A percentile compares a stretch with the other conserved stretches of the same genome.
Evolutionary conservation across 2,888 invertebrate genomes (phyloP).

Genomic region (Meliscaeva auricollis): DNA sequence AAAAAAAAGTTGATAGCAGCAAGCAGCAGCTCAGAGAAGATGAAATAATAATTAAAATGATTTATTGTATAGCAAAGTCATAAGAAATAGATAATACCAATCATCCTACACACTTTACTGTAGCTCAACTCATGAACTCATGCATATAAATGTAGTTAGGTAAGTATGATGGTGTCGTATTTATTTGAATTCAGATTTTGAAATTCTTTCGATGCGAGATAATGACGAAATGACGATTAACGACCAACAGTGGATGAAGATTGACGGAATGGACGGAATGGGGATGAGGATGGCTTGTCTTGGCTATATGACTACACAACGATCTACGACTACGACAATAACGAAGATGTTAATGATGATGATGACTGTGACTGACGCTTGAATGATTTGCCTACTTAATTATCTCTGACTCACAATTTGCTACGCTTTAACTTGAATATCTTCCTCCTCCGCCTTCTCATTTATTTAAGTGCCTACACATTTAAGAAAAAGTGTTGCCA

Average conservation of each 20-base stretch:
- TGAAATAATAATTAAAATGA: constrained; percentile 41
- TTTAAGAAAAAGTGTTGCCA: constrained; percentile 5
- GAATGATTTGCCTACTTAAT: constrained; percentile 72
- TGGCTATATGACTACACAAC: constrained; percentile 21
- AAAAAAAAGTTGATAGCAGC: constrained; percentile 14
- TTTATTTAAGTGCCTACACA: constrained; percentile 13
- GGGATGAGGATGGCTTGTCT: neutral
- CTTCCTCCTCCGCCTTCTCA: neutral
- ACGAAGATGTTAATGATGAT: constrained; percentile 13
- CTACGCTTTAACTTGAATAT: neutral
- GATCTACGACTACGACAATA: constrained; percentile 4
- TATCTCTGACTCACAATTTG: constrained; percentile 65
- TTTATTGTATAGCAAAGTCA: constrained; percentile 12
- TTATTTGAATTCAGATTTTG: constrained; percentile 38
- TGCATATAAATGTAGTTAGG: neutral
- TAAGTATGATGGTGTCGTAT: neutral
- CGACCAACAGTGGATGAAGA: constrained; percentile 28
- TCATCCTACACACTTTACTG: constrained; percentile 27
- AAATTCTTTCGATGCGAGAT: constrained; percentile 48
- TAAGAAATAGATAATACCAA: constrained; percentile 8
- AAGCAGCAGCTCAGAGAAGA: constrained; percentile 11
- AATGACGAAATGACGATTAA: constrained; percentile 60
- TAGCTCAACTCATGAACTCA: neutral
- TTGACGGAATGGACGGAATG: neutral
- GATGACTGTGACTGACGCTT: constrained; percentile 57